Evolutionary conservation across 2,797 vertebrate genomes (phyloP).

Genomic region (Margarornis squamiger): DNA sequence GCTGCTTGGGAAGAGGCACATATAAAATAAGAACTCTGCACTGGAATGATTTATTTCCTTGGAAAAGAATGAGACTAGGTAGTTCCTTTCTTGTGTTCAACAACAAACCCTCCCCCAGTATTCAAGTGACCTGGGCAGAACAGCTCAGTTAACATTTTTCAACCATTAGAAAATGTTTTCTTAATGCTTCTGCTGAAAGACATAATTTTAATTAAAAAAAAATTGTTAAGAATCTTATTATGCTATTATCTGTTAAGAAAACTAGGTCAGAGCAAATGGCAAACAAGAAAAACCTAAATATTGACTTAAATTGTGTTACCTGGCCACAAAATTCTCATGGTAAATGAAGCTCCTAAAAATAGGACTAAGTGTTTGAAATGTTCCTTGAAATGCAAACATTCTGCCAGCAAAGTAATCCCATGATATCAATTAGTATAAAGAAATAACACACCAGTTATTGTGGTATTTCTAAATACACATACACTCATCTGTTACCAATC

Average conservation of each 20-base stretch:
- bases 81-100: neutral
- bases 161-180: neutral
- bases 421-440: neutral
- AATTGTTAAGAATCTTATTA: neutral
- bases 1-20: neutral
- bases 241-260: neutral
- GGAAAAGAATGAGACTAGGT: neutral
- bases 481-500: neutral
- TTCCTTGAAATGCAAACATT: neutral
- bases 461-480: neutral
- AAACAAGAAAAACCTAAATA: neutral
- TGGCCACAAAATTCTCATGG: neutral
- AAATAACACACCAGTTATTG: neutral
- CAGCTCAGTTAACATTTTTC: neutral
- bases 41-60: neutral
- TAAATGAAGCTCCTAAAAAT: neutral
- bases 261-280: neutral
- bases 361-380: neutral
- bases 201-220: neutral
- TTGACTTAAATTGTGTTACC: neutral
- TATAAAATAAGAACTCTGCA: neutral
- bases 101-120: neutral
- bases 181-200: neutral
- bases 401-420: neutral
- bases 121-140: neutral